A percentile compares a stretch with the other conserved stretches of the same genome.
phyloP scores from a whole-genome alignment of 1,140 invertebrate genomes.

The Polypedilum pembai region DNA sequence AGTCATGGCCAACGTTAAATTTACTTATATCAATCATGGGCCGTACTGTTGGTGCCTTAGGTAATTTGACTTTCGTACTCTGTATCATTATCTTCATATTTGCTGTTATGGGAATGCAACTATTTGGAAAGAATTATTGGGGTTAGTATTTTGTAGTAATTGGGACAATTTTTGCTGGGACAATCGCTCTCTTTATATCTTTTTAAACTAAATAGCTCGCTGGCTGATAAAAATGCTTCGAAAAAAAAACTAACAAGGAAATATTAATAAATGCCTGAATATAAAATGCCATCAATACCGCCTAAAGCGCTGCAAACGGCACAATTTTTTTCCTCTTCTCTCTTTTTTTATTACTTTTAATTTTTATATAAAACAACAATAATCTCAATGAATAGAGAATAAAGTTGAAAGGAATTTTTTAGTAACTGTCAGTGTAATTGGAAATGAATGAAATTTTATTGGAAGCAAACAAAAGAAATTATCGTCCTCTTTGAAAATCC shows the following conservation, averaged over 20 bases:
- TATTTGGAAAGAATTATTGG: constrained; percentile 88
- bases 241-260: not conserved
- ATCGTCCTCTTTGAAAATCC: constrained; percentile 15
- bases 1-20: constrained; percentile 98
- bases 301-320: constrained; percentile 8
- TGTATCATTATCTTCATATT: constrained; percentile 99
- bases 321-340: not conserved
- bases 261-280: not conserved
- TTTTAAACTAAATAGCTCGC: not conserved
- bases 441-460: too few species aligned
- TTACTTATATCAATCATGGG: constrained; percentile 98
- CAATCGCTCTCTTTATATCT: not conserved
- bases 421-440: too few species aligned
- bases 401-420: too few species aligned
- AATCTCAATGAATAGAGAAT: too few species aligned
- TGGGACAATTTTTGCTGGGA: not conserved
- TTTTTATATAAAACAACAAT: too few species aligned
- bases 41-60: constrained; percentile 93
- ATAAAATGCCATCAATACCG: not conserved
- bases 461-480: too few species aligned
- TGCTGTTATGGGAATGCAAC: constrained; percentile 97
- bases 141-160: constrained; percentile 11
- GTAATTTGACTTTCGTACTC: constrained; percentile 94
- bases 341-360: too few species aligned
- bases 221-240: constrained; percentile 4